These are phyloP conservation scores for Hoplias malabaricus DNA, from an alignment of 2,113 vertebrate species.

Conservation along the genomic window DNA sequence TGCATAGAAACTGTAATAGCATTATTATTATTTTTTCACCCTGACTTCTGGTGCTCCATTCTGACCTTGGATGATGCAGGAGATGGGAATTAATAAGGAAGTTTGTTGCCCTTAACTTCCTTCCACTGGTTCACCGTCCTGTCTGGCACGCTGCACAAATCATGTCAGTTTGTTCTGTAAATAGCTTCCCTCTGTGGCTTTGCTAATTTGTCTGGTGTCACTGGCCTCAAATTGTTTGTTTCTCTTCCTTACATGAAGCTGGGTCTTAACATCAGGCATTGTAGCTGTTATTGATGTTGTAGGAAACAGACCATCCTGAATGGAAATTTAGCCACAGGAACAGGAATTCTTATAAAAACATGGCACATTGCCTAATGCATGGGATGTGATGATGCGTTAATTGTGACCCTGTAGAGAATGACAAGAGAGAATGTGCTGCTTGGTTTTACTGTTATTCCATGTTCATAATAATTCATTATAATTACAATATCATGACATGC, in stretches of 20 bases:
- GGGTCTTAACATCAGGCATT: constrained; percentile 45
- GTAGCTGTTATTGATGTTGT: constrained; percentile 30
- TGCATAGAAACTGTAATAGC: too few species aligned
- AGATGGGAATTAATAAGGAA: constrained; percentile 8
- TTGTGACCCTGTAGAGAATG: constrained; percentile 8
- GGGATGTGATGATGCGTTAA: constrained; percentile 14
- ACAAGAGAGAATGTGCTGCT: constrained; percentile 7
- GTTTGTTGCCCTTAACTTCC: constrained; percentile 18
- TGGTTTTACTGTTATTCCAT: constrained; percentile 19
- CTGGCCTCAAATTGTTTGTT: constrained; percentile 52
- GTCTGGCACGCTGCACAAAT: constrained; percentile 1
- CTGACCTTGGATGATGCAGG: constrained; percentile 4
- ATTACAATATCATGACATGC: constrained; percentile 47
- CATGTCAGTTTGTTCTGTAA: constrained; percentile 11
- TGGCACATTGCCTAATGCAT: not conserved
- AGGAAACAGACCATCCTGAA: constrained; percentile 43
- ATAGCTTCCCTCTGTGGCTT: constrained; percentile 25
- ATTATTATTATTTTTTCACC: too few species aligned
- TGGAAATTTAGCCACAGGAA: constrained; percentile 26
- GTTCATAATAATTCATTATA: constrained; percentile 47
- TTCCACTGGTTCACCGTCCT: constrained; percentile 27
- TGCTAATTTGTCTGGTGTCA: constrained; percentile 48
- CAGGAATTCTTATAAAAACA: not conserved
- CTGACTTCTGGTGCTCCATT: constrained; percentile 3
- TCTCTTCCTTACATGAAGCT: constrained; percentile 56